Evolutionary conservation across 2,113 vertebrate species (phyloP), one percentile per base, ranked within the genome.

Genomic region (Eptesicus fuscus): DNA sequence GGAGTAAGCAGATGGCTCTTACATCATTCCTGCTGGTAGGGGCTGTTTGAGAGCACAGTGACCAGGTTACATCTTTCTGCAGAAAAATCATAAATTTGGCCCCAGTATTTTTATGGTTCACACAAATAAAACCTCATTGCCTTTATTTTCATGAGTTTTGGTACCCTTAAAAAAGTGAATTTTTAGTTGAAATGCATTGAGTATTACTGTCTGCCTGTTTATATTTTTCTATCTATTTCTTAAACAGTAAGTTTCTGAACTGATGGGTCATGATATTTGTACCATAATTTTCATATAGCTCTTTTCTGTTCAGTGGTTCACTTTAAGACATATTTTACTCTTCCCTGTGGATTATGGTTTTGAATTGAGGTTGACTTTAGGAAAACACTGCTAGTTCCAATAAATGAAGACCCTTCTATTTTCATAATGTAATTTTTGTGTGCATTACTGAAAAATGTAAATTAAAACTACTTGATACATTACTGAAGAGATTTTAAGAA

Each of bases 1-100:
- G 95, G 82, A 74, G 40, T 88, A 88, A 95, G 61, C 96, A 97
- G 95, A 97, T 97, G 97, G 97, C 25, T 78, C 77, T 30, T 53
- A 85, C 53, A 61, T 88, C 17, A 12, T 17, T 80, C 93, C 89
- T 95, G 94, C 90, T 6, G 61, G 37, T 42, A 5, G 67, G 65
- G 79, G 47, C 49, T 83, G 30, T 95, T 95, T 83, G 14, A 92
- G 84, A 77, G 30, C 37, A 63, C 35, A 22, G 22, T 86, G 82
- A 65, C 82, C 85, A 77, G 69, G 69, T n/a, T 20, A 6, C 85
- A 11, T 91, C 84, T 69, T 91, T 83, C 74, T 84, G 77, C 49
- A 88, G 83, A 87, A 90, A 83, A 93, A 69, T 80, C 63, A 77
- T 40, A 87, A 6, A 87, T 84, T 92, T 94, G 83, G 83, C 30